Evolutionary conservation across 2,888 invertebrate species (phyloP), one percentile per base, ranked within the genome.

Genomic region (Ferdinandea cuprea): DNA sequence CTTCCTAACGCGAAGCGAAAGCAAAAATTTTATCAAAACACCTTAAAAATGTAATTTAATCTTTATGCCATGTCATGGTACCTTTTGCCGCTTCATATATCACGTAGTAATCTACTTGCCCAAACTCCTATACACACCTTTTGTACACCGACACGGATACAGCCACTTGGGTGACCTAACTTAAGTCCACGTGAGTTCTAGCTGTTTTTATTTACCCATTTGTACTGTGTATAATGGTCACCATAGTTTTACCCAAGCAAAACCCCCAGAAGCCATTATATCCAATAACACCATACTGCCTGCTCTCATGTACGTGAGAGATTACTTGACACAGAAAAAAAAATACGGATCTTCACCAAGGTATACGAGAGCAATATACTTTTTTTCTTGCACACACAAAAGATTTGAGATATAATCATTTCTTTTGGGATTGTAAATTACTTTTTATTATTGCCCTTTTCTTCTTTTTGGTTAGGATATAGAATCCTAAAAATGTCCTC

Each of bases 391-490:
- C 13, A 8, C 52, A 68, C 72, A 72, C 83, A 59, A 78, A 78
- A 73, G 83, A 78, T 83, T 72, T 63, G 66, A 81, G 77, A 71
- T 72, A 66, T 73, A 78, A 72, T 77, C 72, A 83, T 72, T 83
- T 83, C 25, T 72, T 78, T 77, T 68, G 66, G 77, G 83, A 72
- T 78, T 83, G 78, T 83, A 83, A 83, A 78, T 78, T 78, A 83
- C 77, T 44, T 63, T 83, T 83, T 78, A 83, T 73, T 78, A 73
- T 78, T 54, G 78, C 68, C 68, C 72, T 59, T 54, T 66, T 63
- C 37, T 66, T 66, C 21, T 13, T 40, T 42, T 48, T 19, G 52
- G 44, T 19, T 48, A 28, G 35, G 52, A 44, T 21, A 52, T 59
- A 56, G 25, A 69, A 81, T 59, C 37, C 76, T 15, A 32, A 59